Evolutionary conservation across 2,888 invertebrate genomes (phyloP).

Genomic region (Fragum fragum): DNA sequence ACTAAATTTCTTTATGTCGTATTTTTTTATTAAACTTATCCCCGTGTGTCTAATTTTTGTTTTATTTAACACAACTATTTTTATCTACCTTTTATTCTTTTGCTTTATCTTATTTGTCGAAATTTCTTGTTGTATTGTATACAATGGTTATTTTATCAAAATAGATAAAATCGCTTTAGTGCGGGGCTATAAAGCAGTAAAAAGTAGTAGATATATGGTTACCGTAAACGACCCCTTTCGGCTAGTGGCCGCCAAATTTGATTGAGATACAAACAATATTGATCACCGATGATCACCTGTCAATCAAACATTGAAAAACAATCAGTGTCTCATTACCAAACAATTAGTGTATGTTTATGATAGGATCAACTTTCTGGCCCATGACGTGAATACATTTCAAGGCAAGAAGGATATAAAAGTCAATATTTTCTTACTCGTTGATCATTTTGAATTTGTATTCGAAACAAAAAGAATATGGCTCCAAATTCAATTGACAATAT

Average conservation of each 20-base stretch:
- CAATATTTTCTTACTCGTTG: neutral
- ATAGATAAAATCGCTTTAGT: too few relatives aligned
- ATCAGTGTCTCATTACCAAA: constrained; percentile 17
- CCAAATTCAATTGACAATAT: neutral
- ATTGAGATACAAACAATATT: constrained; percentile 20
- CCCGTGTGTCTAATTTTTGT: too few relatives aligned
- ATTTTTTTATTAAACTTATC: too few relatives aligned
- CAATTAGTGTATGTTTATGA: constrained; percentile 13
- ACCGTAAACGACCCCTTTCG: neutral
- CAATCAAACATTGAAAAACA: constrained; percentile 20
- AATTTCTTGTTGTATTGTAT: too few relatives aligned
- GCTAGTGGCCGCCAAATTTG: constrained; percentile 9
- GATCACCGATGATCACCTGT: constrained; percentile 26
- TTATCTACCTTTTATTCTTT: too few relatives aligned
- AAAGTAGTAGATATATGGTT: neutral
- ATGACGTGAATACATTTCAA: neutral
- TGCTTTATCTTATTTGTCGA: too few relatives aligned
- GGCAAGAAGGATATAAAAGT: neutral
- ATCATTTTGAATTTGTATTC: neutral
- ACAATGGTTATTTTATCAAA: too few relatives aligned
- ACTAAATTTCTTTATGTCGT: too few relatives aligned
- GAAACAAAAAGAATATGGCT: neutral
- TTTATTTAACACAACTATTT: too few relatives aligned
- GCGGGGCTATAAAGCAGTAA: neutral
- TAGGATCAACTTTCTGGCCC: constrained; percentile 12